These are phyloP conservation scores for Sycobia sp. DNA, from an alignment of 1,140 invertebrate species.

Conservation along the genomic window DNA sequence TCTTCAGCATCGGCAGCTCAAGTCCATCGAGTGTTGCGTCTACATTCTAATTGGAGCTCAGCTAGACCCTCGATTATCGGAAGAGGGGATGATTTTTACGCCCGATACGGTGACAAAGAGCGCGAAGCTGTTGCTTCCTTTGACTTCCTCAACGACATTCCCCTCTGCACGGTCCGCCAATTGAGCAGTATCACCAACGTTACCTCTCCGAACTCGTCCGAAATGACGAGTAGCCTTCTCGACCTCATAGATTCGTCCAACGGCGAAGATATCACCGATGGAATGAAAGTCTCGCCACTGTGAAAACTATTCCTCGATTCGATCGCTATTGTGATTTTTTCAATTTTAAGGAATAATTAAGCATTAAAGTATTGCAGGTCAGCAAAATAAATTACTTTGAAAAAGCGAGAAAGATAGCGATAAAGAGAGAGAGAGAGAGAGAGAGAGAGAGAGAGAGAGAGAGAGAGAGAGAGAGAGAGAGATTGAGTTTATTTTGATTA, in stretches of 20 bases:
- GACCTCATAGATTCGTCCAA: constrained; percentile 33
- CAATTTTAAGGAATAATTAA: constrained; percentile 4
- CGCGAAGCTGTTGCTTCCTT: constrained; percentile 77
- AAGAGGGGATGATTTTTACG: constrained; percentile 72
- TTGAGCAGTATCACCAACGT: constrained; percentile 45
- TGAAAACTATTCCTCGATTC: constrained; percentile 21
- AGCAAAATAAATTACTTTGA: too few species aligned
- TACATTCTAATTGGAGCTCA: constrained; percentile 59
- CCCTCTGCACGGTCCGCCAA: constrained; percentile 56
- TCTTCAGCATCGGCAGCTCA: constrained; percentile 66
- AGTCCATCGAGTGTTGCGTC: constrained; percentile 64
- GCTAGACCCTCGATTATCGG: constrained; percentile 72
- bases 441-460: neutral
- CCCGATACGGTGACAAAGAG: constrained; percentile 78
- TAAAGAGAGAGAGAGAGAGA: too few species aligned
- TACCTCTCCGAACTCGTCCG: constrained; percentile 23
- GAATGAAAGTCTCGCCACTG: constrained; percentile 45
- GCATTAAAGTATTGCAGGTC: neutral
- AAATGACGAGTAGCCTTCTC: constrained; percentile 9
- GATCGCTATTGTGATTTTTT: constrained; percentile 1
- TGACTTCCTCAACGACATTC: constrained; percentile 76
- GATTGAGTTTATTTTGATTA: too few species aligned
- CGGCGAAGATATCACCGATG: constrained; percentile 35
- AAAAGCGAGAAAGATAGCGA: too few species aligned
- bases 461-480: neutral